Percentiles rank a stretch among this genome's conserved stretches.
Conservation (phyloP, 2,888 invertebrate genomes). For the Trypoxylon attenuatum region DNA sequence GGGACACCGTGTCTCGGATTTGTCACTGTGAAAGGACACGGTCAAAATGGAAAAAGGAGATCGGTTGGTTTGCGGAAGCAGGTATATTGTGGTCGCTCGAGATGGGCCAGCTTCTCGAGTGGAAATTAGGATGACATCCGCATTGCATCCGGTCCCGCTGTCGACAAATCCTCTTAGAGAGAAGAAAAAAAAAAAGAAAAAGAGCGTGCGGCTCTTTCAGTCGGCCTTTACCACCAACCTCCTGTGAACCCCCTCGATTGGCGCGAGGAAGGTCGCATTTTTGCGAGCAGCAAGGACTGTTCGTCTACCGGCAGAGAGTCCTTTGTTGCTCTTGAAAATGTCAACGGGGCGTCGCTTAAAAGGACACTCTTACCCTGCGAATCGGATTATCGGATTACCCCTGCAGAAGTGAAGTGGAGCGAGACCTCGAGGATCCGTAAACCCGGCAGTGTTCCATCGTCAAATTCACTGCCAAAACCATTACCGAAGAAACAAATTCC, state of each 20-base stretch:
- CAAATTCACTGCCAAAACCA: too few relatives aligned
- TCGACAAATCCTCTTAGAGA: conserved; percentile 67
- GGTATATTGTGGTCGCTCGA: conserved; percentile 31
- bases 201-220: conserved; percentile 44
- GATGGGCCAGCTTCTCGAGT: conserved; percentile 25
- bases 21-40: too few relatives aligned
- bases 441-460: too few relatives aligned
- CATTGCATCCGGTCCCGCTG: conserved; percentile 58
- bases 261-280: conserved; percentile 41
- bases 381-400: conserved; percentile 72
- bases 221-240: neutral
- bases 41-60: too few relatives aligned
- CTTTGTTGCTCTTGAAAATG: conserved; percentile 70
- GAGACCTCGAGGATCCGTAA: conserved; percentile 29
- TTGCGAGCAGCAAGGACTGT: conserved; percentile 44
- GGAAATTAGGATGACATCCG: conserved; percentile 68
- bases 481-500: too few relatives aligned
- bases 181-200: too few relatives aligned
- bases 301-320: conserved; percentile 50
- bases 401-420: conserved; percentile 61
- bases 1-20: neutral
- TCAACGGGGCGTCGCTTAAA: conserved; percentile 66
- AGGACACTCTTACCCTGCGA: conserved; percentile 61
- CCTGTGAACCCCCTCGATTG: conserved; percentile 10
- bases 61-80: conserved; percentile 19